Evolutionary conservation across 2,113 vertebrate species (phyloP), one percentile per base, ranked within the genome.

Genomic region (Ictalurus punctatus): DNA sequence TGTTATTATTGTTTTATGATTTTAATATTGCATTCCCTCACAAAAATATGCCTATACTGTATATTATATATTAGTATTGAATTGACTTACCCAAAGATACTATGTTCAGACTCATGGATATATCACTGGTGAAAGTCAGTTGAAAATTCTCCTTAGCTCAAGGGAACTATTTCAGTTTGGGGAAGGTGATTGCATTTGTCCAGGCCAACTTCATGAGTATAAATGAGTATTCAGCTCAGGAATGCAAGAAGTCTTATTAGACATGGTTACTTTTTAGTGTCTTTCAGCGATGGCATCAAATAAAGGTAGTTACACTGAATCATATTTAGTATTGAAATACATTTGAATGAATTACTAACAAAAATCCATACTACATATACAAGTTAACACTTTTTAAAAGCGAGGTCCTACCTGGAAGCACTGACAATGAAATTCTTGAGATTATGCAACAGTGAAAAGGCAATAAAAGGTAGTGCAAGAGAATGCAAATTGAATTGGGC

Each of bases 111-210:
- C 56, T 83, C 56, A 21, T 59, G 7, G 56, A 83, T 83, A 34
- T 83, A 25, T 59, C 30, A 23, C 6, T 83, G n/a, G 8, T 59
- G 80, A 83, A 83, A 37, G 54, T 79, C 76, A 79, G n/a, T n/a
- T 61, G 80, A 83, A 59, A 61, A 61, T 9, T 19, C 19, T 83
- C 17, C 56, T 83, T 59, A 23, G n/a, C 54, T 83, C 30, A 83
- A 83, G 80, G 54, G 56, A 83, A 37, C 30, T 59, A 83, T 59
- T 83, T 37, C 30, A 83, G 13, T 83, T 83, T 37, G 21, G 56
- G 61, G 30, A 59, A 83, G 6, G 56, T 83, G 54, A 83, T 61
- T 83, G 80, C 30, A 37, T 59, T 83, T 52, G 78, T 59, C 59
- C 19, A 82, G n/a, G 16, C 54, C 54, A 59, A 59, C 16, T 59